Evolutionary conservation across 2,113 vertebrate species (phyloP).

Genomic region (Urocolius indicus): DNA sequence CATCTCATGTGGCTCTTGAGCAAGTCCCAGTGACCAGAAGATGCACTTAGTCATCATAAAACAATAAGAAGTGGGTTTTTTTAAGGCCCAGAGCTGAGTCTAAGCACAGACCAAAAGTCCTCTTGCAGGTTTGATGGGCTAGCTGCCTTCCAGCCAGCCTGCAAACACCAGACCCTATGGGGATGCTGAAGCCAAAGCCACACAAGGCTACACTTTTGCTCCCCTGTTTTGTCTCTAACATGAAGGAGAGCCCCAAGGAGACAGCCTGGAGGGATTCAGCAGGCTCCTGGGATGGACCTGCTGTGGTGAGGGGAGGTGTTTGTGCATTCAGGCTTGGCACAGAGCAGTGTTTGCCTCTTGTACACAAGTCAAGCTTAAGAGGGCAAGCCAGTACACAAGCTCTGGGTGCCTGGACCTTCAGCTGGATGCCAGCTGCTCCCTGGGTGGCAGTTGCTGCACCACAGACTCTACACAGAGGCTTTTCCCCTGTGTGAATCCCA

Average conservation of each 20-base stretch:
- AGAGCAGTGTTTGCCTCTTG: neutral
- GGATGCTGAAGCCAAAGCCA: neutral
- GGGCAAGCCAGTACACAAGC: neutral
- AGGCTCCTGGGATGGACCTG: neutral
- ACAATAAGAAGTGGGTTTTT: neutral
- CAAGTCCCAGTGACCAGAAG: neutral
- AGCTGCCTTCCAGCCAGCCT: neutral
- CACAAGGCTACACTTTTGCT: neutral
- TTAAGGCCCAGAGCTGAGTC: neutral
- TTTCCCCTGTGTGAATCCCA: neutral
- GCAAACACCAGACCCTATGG: accelerated
- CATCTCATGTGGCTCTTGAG: too few species aligned
- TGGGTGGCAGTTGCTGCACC: neutral
- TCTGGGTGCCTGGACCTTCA: neutral
- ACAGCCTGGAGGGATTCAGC: neutral
- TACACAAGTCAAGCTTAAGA: conserved; percentile 8
- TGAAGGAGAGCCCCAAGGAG: neutral
- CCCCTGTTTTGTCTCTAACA: neutral
- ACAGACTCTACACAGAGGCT: neutral
- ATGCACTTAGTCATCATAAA: neutral
- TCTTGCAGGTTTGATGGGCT: neutral
- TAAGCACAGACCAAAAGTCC: neutral
- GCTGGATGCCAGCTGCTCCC: neutral
- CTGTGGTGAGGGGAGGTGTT: neutral
- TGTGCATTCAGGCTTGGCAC: conserved; percentile 42